Percentiles rank a stretch among this genome's conserved stretches.
Evolutionary conservation across 2,797 vertebrate genomes (phyloP).

Genomic region (Manis pentadactyla): DNA sequence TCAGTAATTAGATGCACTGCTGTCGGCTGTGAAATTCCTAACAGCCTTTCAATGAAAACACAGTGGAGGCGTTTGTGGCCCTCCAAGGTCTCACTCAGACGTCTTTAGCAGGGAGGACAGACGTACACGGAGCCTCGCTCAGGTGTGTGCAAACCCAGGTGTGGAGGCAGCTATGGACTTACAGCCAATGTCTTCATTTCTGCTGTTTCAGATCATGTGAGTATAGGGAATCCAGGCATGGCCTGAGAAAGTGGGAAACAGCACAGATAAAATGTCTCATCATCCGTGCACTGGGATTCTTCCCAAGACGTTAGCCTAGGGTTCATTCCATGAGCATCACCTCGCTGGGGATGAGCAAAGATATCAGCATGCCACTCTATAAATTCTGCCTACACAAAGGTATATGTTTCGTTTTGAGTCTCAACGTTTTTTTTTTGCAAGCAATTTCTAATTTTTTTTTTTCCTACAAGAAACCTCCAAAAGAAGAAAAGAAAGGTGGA

Average conservation of each 20-base stretch:
- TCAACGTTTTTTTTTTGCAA: neutral
- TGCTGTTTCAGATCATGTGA: conserved; percentile 56
- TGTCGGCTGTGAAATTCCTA: conserved; percentile 82
- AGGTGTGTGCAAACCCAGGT: conserved; percentile 60
- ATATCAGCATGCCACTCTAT: neutral
- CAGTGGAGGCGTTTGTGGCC: conserved; percentile 72
- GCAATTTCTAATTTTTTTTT: conserved; percentile 45
- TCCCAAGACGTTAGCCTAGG: neutral
- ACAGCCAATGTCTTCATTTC: neutral
- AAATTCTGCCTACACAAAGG: neutral
- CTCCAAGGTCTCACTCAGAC: conserved; percentile 70
- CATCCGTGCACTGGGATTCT: neutral
- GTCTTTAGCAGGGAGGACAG: conserved; percentile 69
- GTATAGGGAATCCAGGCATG: neutral
- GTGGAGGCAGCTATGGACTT: neutral
- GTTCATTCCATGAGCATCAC: neutral
- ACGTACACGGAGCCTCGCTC: neutral
- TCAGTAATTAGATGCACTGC: conserved; percentile 83
- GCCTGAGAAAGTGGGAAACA: conserved; percentile 4
- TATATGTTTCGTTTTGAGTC: conserved; percentile 11
- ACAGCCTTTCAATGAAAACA: conserved; percentile 81
- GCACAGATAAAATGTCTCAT: conserved; percentile 59
- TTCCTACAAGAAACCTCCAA: neutral
- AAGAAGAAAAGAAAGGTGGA: conserved; percentile 68
- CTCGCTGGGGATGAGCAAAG: neutral